Percentiles rank a stretch among this genome's conserved stretches.
These are phyloP conservation scores for Petrolisthes manimaculis DNA, from an alignment of 2,888 invertebrate species.

Conservation along the genomic window DNA sequence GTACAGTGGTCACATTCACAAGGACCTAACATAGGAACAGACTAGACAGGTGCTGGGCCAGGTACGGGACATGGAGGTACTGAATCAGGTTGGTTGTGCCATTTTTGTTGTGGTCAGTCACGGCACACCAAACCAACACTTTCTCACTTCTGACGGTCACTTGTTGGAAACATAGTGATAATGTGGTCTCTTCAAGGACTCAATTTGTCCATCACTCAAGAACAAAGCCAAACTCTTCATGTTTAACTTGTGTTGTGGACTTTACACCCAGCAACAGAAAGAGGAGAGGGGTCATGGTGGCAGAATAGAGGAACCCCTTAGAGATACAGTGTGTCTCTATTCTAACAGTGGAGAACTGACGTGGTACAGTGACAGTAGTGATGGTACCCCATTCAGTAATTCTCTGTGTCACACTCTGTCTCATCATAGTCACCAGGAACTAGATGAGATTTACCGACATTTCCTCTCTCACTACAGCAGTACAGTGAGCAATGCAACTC, in stretches of 20 bases:
- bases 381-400: slow-evolving; percentile 26
- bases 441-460: slow-evolving; percentile 37
- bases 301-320: slow-evolving; percentile 31
- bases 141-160: slow-evolving; percentile 31
- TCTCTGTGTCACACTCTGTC: slow-evolving; percentile 33
- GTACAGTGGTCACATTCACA: slow-evolving; percentile 19
- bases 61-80: not conserved
- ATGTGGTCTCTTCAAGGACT: slow-evolving; percentile 24
- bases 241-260: slow-evolving; percentile 15
- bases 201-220: slow-evolving; percentile 18
- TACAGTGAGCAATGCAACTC: not conserved
- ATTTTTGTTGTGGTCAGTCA: slow-evolving; percentile 31
- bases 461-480: slow-evolving; percentile 27
- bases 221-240: slow-evolving; percentile 45
- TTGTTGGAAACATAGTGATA: slow-evolving; percentile 18
- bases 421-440: not conserved
- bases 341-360: slow-evolving; percentile 7
- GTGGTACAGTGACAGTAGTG: not conserved
- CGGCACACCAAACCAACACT: not conserved
- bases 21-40: slow-evolving; percentile 10
- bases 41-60: not conserved
- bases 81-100: slow-evolving; percentile 15
- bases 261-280: not conserved
- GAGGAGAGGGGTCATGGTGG: slow-evolving; percentile 3
- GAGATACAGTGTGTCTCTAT: slow-evolving; percentile 27